A percentile compares a stretch with the other conserved stretches of the same genome.
phyloP scores from a whole-genome alignment of 2,113 vertebrate species.

The Sclerurus mexicanus region DNA sequence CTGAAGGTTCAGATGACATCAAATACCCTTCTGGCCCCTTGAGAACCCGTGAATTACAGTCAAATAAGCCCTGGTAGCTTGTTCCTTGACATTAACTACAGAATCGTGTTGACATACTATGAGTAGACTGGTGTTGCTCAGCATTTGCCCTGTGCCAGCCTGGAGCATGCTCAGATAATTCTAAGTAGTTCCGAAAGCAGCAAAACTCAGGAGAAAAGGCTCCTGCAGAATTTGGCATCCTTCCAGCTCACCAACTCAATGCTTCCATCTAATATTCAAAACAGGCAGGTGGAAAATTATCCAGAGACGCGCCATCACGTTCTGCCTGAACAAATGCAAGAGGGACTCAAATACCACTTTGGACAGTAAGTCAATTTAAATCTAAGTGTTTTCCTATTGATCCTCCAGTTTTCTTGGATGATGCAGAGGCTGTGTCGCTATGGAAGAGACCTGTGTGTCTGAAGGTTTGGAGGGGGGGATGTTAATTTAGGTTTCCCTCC shows the following conservation, averaged over 20 bases:
- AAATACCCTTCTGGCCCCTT: not conserved
- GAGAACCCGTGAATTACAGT: not conserved
- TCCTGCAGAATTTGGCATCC: not conserved
- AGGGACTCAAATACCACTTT: conserved; percentile 9
- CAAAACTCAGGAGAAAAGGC: conserved; percentile 11
- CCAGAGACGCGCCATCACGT: not conserved
- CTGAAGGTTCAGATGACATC: not conserved
- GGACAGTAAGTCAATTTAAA: not conserved
- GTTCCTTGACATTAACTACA: not conserved
- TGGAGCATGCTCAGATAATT: conserved; percentile 5
- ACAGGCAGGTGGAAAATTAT: conserved; percentile 58
- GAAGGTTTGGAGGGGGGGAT: not conserved
- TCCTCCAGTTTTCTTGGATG: not conserved
- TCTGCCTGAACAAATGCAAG: conserved; percentile 28
- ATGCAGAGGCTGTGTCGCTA: not conserved
- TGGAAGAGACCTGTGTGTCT: not conserved
- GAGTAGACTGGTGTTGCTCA: not conserved
- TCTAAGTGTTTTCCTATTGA: not conserved
- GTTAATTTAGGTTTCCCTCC: conserved; percentile 1
- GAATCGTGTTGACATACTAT: not conserved
- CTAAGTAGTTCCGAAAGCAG: conserved; percentile 2
- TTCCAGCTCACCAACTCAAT: not conserved
- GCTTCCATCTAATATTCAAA: conserved; percentile 49
- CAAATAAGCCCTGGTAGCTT: not conserved
- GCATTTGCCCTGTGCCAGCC: not conserved